Evolutionary conservation across 2,888 invertebrate species (phyloP).

Genomic region (Nephrotoma appendiculata): DNA sequence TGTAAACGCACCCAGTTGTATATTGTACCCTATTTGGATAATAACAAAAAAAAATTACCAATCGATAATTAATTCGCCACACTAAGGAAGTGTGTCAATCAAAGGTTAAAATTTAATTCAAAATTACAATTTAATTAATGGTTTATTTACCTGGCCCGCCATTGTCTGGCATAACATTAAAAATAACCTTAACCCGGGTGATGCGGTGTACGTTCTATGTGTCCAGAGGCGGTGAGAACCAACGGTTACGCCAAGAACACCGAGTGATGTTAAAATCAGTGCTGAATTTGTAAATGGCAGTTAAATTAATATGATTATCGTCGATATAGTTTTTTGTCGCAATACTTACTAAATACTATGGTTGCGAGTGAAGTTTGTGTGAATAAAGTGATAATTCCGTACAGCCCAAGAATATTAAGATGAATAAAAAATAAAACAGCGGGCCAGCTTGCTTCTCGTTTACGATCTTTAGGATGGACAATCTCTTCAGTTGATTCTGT

Average conservation of each 20-base stretch:
- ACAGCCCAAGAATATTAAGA: conserved; percentile 50
- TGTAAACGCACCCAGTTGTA: conserved; percentile 75
- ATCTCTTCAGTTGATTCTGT: neutral
- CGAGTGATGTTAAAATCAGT: conserved; percentile 42
- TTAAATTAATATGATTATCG: neutral
- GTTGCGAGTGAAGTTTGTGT: conserved; percentile 47
- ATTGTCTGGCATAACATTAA: conserved; percentile 73
- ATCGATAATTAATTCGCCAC: neutral
- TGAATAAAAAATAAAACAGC: conserved; percentile 60
- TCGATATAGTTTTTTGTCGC: neutral
- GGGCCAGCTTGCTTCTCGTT: conserved; percentile 56
- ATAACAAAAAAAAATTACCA: conserved; percentile 14
- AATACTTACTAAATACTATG: conserved; percentile 45
- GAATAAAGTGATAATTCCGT: conserved; percentile 45
- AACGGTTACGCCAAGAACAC: conserved; percentile 68
- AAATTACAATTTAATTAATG: neutral
- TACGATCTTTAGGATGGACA: conserved; percentile 13
- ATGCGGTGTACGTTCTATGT: conserved; percentile 71
- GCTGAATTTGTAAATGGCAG: conserved; percentile 37
- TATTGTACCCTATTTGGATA: conserved; percentile 49
- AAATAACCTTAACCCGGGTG: conserved; percentile 49
- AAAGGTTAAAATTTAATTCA: neutral
- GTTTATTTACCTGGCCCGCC: conserved; percentile 61
- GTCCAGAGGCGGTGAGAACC: conserved; percentile 93
- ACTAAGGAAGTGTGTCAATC: neutral